Evolutionary conservation across 2,888 invertebrate species (phyloP).

Genomic region (Sinhomidia bicolor): DNA sequence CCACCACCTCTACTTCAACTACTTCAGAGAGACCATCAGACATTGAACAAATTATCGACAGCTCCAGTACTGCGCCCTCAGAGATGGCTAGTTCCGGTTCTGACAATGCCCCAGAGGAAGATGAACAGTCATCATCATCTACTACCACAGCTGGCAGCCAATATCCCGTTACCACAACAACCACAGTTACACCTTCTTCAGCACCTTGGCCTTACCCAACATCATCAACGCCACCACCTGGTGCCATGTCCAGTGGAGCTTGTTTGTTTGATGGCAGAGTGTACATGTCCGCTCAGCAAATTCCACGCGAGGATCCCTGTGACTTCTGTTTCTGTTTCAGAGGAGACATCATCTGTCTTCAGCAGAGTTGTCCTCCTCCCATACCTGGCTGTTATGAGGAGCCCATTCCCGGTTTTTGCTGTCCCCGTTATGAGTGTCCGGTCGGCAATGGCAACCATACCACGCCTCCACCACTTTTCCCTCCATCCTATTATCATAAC

Average conservation of each 20-base stretch:
- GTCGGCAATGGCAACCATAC: slow-evolving; percentile 92
- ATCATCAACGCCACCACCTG: slow-evolving; percentile 80
- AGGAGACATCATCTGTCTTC: slow-evolving; percentile 96
- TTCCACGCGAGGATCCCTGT: slow-evolving; percentile 96
- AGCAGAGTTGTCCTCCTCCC: slow-evolving; percentile 97
- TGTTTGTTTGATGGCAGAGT: slow-evolving; percentile 96
- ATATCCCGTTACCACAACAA: slow-evolving; percentile 79
- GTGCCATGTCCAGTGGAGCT: slow-evolving; percentile 92
- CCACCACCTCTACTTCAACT: slow-evolving; percentile 36
- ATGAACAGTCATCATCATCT: slow-evolving; percentile 42
- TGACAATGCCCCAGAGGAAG: slow-evolving; percentile 55
- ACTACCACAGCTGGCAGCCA: slow-evolving; percentile 72
- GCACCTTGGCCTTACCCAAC: slow-evolving; percentile 78
- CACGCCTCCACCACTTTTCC: slow-evolving; percentile 94
- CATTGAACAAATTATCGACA: slow-evolving; percentile 61
- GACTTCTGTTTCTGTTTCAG: slow-evolving; percentile 99
- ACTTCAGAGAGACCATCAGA: slow-evolving; percentile 56
- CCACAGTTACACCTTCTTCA: slow-evolving; percentile 78
- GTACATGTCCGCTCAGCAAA: slow-evolving; percentile 96
- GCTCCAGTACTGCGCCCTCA: slow-evolving; percentile 55
- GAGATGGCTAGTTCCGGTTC: slow-evolving; percentile 59
- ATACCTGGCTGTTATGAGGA: slow-evolving; percentile 95
- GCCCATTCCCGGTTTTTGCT: slow-evolving; percentile 96
- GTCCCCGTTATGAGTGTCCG: slow-evolving; percentile 96
- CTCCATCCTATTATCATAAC: slow-evolving; percentile 79